phyloP scores from a whole-genome alignment of 2,888 invertebrate species.

The Helicoverpa assulta region DNA sequence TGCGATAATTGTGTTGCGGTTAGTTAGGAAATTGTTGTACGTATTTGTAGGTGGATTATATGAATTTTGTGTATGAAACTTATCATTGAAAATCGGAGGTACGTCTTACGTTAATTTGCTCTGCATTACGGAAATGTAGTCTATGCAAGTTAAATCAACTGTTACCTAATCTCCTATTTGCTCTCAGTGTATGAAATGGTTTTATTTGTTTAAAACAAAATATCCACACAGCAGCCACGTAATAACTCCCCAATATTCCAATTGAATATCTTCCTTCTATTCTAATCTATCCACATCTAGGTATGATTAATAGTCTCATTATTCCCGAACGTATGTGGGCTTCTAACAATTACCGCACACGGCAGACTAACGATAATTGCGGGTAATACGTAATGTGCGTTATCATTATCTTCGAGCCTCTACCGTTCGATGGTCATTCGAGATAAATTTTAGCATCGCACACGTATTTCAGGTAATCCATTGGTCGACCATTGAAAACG shows the following conservation, averaged over 20 bases:
- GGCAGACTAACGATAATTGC: constrained; percentile 53
- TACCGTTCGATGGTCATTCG: constrained; percentile 19
- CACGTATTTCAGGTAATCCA: not conserved
- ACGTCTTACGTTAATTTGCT: no score
- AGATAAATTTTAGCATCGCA: not conserved
- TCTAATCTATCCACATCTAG: constrained; percentile 39
- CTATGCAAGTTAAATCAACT: not conserved
- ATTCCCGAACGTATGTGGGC: constrained; percentile 29
- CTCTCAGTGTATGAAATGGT: not conserved
- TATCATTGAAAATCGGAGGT: no score
- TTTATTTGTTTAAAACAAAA: not conserved
- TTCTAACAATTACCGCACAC: constrained; percentile 41
- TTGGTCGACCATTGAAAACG: not conserved
- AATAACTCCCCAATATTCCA: constrained; percentile 28
- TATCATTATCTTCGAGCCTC: constrained; percentile 37
- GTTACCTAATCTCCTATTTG: not conserved
- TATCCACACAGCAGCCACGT: not conserved
- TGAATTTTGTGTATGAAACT: not conserved
- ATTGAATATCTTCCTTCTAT: constrained; percentile 36
- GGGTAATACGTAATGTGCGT: constrained; percentile 32
- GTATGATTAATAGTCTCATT: constrained; percentile 46
- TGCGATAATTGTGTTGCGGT: not conserved
- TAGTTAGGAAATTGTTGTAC: not conserved
- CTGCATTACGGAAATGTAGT: no score
- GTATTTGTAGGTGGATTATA: not conserved